A percentile compares a stretch with the other conserved stretches of the same genome.
Conservation (phyloP, 2,888 invertebrate genomes). For the Punctoribates punctum region DNA sequence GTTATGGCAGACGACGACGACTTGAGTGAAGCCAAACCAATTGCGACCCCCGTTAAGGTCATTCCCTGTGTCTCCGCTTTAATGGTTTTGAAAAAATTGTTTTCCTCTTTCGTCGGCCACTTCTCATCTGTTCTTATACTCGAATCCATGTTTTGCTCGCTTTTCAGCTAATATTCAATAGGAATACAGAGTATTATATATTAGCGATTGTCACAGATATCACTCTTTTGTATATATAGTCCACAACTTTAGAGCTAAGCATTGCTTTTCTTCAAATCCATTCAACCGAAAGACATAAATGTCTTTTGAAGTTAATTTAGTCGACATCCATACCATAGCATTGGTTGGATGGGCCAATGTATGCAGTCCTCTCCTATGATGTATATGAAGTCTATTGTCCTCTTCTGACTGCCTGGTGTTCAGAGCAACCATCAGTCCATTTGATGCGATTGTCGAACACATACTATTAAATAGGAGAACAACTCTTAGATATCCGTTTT, state of each 20-base stretch:
- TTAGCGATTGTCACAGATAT: neutral
- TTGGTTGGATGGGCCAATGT: neutral
- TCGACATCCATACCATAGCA: conserved; percentile 8
- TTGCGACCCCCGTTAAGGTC: neutral
- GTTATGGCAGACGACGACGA: neutral
- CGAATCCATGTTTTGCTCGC: neutral
- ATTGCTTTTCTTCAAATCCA: conserved; percentile 2
- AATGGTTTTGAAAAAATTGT: neutral
- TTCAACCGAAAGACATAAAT: conserved; percentile 11
- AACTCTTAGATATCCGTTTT: neutral
- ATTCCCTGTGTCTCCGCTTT: conserved; percentile 18
- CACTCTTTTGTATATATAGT: neutral
- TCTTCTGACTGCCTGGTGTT: neutral
- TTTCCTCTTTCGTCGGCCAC: conserved; percentile 2
- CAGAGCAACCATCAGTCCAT: neutral
- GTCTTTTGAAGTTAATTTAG: conserved; percentile 22
- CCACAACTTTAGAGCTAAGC: conserved; percentile 8
- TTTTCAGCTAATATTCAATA: neutral
- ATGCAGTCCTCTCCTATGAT: neutral
- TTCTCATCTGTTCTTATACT: neutral
- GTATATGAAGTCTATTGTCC: neutral
- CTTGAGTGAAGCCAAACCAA: neutral
- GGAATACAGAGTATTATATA: neutral
- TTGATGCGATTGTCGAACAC: neutral
- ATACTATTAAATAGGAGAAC: neutral